Evolutionary conservation across 2,797 vertebrate species (phyloP).

Genomic region (Pangasius macronema): DNA sequence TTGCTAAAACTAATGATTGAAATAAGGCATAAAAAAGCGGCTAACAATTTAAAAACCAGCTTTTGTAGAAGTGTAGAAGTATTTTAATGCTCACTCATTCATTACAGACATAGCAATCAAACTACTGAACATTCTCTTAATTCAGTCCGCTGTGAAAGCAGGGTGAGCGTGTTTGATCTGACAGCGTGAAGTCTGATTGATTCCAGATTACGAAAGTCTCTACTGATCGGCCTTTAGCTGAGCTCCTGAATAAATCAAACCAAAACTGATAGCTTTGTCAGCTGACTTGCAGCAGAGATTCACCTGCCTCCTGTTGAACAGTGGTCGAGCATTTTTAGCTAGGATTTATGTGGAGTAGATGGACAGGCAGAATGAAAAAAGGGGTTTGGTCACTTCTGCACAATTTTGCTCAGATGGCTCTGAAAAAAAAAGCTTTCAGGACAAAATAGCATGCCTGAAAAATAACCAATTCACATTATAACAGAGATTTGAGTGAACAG

Average conservation of each 20-base stretch:
- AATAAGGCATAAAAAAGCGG: neutral
- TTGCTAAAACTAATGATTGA: neutral
- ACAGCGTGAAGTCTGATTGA: slow-evolving; percentile 30
- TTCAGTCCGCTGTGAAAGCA: neutral
- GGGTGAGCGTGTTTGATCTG: slow-evolving; percentile 17
- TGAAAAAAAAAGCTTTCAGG: neutral
- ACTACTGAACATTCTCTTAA: neutral
- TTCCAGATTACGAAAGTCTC: slow-evolving; percentile 20
- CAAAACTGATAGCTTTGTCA: slow-evolving; percentile 25
- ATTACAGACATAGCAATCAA: neutral
- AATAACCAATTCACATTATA: neutral
- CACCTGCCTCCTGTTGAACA: neutral
- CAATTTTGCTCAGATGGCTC: slow-evolving; percentile 1
- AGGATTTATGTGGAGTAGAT: slow-evolving; percentile 1
- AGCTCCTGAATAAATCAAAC: slow-evolving; percentile 41
- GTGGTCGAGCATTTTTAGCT: slow-evolving; percentile 2
- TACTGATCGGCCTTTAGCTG: slow-evolving; percentile 6
- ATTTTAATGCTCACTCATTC: slow-evolving; percentile 1
- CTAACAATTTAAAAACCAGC: neutral
- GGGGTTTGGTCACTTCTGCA: slow-evolving; percentile 7
- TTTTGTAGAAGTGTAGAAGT: neutral
- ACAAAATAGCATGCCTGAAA: neutral
- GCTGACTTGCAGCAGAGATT: slow-evolving; percentile 18
- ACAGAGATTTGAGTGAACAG: neutral
- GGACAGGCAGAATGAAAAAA: neutral